Percentiles rank a stretch among this genome's conserved stretches.
These are phyloP conservation scores for Agrochola circellaris DNA, from an alignment of 2,888 invertebrate genomes.

Conservation along the genomic window DNA sequence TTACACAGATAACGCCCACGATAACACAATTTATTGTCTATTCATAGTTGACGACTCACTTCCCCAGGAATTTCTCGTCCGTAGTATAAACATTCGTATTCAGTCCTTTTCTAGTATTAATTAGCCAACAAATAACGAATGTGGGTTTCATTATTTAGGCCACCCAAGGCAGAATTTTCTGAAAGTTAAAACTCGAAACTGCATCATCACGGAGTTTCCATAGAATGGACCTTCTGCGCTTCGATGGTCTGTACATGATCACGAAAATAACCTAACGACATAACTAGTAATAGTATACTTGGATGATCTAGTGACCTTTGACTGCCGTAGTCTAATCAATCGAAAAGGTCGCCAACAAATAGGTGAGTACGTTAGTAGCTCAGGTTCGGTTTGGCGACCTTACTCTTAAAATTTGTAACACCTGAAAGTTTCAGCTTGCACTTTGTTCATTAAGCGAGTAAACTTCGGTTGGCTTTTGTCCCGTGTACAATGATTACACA, in stretches of 20 bases:
- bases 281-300: conserved; percentile 4
- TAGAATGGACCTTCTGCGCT: not conserved
- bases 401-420: conserved; percentile 26
- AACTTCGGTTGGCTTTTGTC: conserved; percentile 52
- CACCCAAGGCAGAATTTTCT: not conserved
- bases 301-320: conserved; percentile 56
- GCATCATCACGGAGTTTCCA: not conserved
- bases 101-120: not conserved
- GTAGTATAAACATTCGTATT: not conserved
- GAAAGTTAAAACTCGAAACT: not conserved
- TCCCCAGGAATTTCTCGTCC: conserved; percentile 2
- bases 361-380: conserved; percentile 30
- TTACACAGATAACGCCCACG: conserved; percentile 13
- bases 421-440: conserved; percentile 40
- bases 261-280: conserved; percentile 1
- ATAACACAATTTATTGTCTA: conserved; percentile 16
- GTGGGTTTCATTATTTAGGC: not conserved
- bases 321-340: conserved; percentile 28
- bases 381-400: conserved; percentile 1
- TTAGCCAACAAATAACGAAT: not conserved
- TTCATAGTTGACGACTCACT: conserved; percentile 23
- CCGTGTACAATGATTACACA: conserved; percentile 57
- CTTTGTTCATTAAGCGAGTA: conserved; percentile 57
- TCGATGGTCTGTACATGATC: not conserved
- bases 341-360: conserved; percentile 39